phyloP scores from a whole-genome alignment of 2,888 invertebrate genomes.

The Dryocosmus kuriphilus region DNA sequence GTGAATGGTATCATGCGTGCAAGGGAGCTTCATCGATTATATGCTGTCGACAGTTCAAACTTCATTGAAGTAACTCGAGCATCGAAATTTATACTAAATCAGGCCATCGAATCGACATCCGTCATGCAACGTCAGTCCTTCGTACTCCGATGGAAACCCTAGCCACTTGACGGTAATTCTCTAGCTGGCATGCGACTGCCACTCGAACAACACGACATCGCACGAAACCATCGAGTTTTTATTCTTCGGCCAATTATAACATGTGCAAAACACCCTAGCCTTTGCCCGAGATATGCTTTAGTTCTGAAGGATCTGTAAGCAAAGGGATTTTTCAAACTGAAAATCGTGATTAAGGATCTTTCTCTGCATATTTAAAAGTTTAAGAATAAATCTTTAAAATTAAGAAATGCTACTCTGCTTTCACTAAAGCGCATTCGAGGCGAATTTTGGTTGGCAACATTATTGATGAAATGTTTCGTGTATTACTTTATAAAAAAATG shows the following conservation, averaged over 20 bases:
- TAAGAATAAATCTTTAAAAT: no score
- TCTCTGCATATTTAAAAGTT: not conserved
- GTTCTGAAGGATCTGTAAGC: slow-evolving; percentile 5
- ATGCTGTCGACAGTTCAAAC: slow-evolving; percentile 53
- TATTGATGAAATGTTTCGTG: no score
- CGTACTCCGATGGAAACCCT: slow-evolving; percentile 65
- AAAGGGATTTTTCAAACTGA: not conserved
- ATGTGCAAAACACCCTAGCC: slow-evolving; percentile 46
- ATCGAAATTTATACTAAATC: slow-evolving; percentile 71
- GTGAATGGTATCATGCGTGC: slow-evolving; percentile 26
- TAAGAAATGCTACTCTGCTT: no score
- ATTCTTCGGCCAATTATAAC: slow-evolving; percentile 50
- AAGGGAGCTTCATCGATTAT: slow-evolving; percentile 1
- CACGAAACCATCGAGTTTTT: slow-evolving; percentile 54
- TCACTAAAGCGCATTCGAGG: no score
- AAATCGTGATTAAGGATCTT: not conserved
- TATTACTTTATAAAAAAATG: no score
- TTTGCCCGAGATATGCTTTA: slow-evolving; percentile 40
- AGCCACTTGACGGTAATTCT: slow-evolving; percentile 73
- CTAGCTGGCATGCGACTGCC: slow-evolving; percentile 72
- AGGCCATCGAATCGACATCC: slow-evolving; percentile 74
- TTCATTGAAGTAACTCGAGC: slow-evolving; percentile 63
- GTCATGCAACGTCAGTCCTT: slow-evolving; percentile 68
- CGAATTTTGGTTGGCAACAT: no score
- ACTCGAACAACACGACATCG: slow-evolving; percentile 69